Evolutionary conservation across 1,140 invertebrate species (phyloP).

Genomic region (Oncopeltus fasciatus): DNA sequence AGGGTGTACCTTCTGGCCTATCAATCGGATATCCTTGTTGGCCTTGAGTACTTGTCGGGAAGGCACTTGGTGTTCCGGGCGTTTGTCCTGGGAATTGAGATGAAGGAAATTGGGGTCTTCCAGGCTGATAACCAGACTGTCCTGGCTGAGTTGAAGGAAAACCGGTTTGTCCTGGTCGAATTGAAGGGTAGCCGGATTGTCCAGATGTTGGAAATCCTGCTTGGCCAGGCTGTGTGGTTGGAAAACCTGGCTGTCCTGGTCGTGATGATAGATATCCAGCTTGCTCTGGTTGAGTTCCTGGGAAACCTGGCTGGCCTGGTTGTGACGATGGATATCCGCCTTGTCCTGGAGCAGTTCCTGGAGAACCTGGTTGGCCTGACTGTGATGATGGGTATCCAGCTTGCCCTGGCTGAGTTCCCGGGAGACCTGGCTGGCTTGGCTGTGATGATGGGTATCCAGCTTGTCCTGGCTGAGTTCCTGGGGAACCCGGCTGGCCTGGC

Average conservation of each 20-base stretch:
- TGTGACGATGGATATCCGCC: conserved; percentile 1
- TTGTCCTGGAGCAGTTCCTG: not conserved
- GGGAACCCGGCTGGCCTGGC: conserved; percentile 20
- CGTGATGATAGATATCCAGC: not conserved
- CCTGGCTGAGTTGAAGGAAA: no score
- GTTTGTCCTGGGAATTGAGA: no score
- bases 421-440: not conserved
- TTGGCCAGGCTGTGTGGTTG: not conserved
- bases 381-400: conserved; percentile 16
- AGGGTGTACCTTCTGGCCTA: not conserved
- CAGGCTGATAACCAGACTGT: not conserved
- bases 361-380: not conserved
- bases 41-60: no score
- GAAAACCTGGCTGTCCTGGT: not conserved
- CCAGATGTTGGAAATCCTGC: not conserved
- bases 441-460: not conserved
- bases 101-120: no score
- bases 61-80: no score
- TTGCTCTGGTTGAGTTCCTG: not conserved
- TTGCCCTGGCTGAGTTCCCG: conserved; percentile 22
- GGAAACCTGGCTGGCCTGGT: not conserved
- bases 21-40: not conserved
- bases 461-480: conserved; percentile 21
- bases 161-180: no score
- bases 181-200: no score